Evolutionary conservation across 2,113 vertebrate genomes (phyloP).

Genomic region (Condylura cristata): DNA sequence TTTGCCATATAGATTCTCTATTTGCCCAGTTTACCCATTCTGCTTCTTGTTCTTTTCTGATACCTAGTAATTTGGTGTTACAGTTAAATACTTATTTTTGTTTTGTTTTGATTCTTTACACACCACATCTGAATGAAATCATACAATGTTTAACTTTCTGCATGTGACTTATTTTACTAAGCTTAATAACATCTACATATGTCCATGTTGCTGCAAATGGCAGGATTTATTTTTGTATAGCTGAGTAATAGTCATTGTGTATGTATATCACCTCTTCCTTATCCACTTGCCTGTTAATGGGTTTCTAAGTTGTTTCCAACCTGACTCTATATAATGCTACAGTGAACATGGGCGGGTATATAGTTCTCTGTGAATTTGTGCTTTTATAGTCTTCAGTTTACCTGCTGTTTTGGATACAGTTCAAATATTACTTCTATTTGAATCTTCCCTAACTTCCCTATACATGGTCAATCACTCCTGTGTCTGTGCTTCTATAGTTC

Average conservation of each 20-base stretch:
- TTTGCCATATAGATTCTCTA: too few relatives aligned
- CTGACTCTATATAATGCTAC: background rate
- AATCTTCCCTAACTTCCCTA: background rate
- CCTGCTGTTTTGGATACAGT: background rate
- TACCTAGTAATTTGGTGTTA: too few relatives aligned
- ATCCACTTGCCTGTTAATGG: background rate
- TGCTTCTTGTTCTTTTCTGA: too few relatives aligned
- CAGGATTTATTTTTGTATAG: background rate
- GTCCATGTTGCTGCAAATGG: background rate
- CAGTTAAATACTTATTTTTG: too few relatives aligned
- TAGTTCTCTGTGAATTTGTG: background rate
- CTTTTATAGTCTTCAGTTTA: background rate
- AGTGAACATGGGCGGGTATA: background rate
- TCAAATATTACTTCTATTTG: background rate
- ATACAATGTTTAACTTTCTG: too few relatives aligned
- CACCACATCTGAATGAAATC: too few relatives aligned
- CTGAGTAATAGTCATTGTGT: background rate
- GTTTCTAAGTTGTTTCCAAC: background rate
- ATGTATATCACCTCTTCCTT: background rate
- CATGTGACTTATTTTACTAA: too few relatives aligned
- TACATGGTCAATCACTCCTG: rapidly evolving
- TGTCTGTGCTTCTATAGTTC: background rate
- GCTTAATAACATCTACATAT: too few relatives aligned
- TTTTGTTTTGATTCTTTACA: too few relatives aligned
- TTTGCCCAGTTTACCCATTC: too few relatives aligned